Evolutionary conservation across 2,113 vertebrate genomes (phyloP), one percentile per base, ranked within the genome.

Genomic region (Ginglymostoma cirratum): DNA sequence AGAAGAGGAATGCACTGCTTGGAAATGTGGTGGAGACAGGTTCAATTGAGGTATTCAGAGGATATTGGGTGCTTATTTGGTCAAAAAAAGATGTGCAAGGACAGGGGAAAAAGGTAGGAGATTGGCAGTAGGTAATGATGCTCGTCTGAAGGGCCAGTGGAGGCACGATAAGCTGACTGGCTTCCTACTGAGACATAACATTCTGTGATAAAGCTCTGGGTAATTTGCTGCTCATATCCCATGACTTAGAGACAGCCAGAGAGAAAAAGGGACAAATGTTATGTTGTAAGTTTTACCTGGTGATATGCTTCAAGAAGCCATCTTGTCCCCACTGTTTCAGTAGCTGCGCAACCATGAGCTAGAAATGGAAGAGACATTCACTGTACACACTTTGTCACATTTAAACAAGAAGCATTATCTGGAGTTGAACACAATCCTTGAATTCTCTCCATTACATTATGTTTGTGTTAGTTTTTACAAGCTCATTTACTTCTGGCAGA

Each of bases 291-390:
- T 45, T 96, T n/a, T 97, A 99, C 99, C 98, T 97, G 24, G 99
- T 98, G 92, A 98, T 92, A 8, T 99, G 99, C 70, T 97, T 97
- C 96, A 99, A 97, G 97, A 99, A 99, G 65, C 99, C 99, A 0
- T 98, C 97, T 96, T 98, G 97, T 96, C 98, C 99, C 99, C 99
- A 99, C 2, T 97, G 97, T 66, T 98, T 97, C 96, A 99, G 97
- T 96, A 99, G 97, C 96, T 99, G 97, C 87, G 97, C 97, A 96
- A 98, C 96, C 97, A 99, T 97, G 76, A 99, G 96, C 99, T 99
- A 96, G 78, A 96, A 76, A 96, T 21, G 96, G 66, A 96, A 42
- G 30, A 95, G 2, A 95, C 12, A 38, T 78, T 55, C 78, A 80
- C 8, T 67, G 34, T 70, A 95, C 55, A 69, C 34, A 95, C 8